phyloP scores from a whole-genome alignment of 2,888 invertebrate genomes.

The Nemoura dubitans region DNA sequence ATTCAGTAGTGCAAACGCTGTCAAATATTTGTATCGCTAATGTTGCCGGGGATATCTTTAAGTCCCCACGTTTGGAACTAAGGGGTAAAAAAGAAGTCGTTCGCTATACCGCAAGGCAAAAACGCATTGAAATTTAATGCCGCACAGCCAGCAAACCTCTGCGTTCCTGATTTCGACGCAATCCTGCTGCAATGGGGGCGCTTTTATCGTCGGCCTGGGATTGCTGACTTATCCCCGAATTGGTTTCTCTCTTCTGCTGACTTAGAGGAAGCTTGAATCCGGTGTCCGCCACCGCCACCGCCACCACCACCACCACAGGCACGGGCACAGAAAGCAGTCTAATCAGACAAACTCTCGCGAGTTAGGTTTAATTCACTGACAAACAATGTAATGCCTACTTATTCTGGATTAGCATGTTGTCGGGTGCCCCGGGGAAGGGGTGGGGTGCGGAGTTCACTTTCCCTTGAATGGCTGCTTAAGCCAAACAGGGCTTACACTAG shows the following conservation, averaged over 20 bases:
- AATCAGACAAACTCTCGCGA: background rate
- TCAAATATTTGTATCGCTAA: too few species aligned
- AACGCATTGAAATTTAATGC: constrained; percentile 4
- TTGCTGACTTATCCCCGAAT: constrained; percentile 5
- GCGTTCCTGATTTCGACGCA: constrained; percentile 12
- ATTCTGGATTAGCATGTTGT: background rate
- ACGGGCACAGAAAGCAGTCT: background rate
- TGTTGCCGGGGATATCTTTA: too few species aligned
- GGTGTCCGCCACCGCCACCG: background rate
- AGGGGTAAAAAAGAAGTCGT: too few species aligned
- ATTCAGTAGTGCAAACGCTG: too few species aligned
- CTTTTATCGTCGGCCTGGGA: background rate
- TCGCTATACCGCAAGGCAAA: background rate
- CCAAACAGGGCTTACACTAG: background rate
- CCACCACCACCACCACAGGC: background rate
- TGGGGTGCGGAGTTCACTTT: background rate
- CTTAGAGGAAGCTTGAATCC: background rate
- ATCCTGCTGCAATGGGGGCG: background rate
- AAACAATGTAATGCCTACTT: background rate
- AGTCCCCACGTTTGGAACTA: too few species aligned
- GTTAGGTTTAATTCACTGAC: background rate
- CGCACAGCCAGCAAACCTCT: background rate
- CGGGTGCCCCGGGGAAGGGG: background rate
- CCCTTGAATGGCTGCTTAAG: constrained; percentile 7
- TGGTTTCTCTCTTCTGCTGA: constrained; percentile 4